These are phyloP conservation scores for Saguinus midas DNA, from an alignment of 2,113 vertebrate species.

Conservation along the genomic window DNA sequence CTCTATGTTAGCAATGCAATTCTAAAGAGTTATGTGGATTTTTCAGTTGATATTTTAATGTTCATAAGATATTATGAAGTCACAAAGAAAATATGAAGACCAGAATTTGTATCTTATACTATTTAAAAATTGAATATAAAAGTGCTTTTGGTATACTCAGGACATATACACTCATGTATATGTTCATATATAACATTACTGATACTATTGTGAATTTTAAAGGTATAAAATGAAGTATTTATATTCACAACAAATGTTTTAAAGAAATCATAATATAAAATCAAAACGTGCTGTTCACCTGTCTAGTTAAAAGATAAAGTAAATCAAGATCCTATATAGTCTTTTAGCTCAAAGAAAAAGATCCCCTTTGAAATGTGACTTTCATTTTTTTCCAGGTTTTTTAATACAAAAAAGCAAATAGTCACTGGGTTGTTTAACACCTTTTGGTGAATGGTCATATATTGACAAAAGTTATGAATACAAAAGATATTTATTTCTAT, in stretches of 20 bases:
- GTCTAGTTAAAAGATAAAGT: neutral
- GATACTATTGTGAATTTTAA: neutral
- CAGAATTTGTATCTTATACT: neutral
- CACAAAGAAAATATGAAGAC: neutral
- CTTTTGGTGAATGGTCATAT: neutral
- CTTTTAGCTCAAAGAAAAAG: constrained; percentile 21
- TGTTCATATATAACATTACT: neutral
- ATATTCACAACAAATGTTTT: neutral
- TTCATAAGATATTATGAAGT: neutral
- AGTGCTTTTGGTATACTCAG: neutral
- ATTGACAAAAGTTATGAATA: neutral
- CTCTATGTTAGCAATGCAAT: neutral
- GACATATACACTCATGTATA: neutral
- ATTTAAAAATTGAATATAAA: neutral
- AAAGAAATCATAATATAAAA: constrained; percentile 13
- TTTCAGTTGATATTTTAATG: neutral
- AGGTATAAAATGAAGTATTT: neutral
- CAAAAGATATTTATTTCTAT: neutral
- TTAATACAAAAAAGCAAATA: constrained; percentile 47
- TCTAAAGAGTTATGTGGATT: neutral
- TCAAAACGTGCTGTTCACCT: neutral
- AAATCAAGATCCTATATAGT: neutral
- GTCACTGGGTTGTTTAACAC: neutral
- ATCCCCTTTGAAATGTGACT: constrained; percentile 28
- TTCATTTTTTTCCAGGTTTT: constrained; percentile 27